phyloP scores from a whole-genome alignment of 2,888 invertebrate species.

The Eristalinus aeneus region DNA sequence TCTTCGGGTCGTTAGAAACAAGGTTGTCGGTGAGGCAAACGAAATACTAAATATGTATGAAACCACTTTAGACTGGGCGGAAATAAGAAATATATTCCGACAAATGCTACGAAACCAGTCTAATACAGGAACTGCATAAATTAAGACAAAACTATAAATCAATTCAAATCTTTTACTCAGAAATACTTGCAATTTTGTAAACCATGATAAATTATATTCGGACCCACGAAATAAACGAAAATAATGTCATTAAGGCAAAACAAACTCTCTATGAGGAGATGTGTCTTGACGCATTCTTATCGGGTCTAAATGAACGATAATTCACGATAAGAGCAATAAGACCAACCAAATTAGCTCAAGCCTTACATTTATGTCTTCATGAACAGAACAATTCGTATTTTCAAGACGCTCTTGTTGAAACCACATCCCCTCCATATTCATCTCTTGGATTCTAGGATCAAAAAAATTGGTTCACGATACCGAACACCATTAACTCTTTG shows the following conservation, averaged over 20 bases:
- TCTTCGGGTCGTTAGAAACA: conserved; percentile 63
- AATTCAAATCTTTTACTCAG: conserved; percentile 27
- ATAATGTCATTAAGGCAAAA: too few species aligned
- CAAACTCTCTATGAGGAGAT: too few species aligned
- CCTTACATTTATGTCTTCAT: conserved; percentile 54
- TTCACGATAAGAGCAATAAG: conserved; percentile 69
- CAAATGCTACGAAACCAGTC: conserved; percentile 39
- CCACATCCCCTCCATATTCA: too few species aligned
- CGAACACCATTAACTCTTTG: too few species aligned
- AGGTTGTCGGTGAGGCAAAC: conserved; percentile 66
- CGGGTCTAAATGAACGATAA: conserved; percentile 67
- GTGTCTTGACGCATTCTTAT: too few species aligned
- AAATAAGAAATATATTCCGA: conserved; percentile 63
- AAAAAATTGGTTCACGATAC: too few species aligned
- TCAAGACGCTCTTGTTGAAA: neutral
- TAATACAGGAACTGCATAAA: conserved; percentile 53
- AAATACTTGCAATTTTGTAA: neutral
- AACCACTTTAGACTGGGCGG: conserved; percentile 47
- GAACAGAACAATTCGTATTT: conserved; percentile 60
- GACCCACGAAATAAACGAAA: conserved; percentile 57
- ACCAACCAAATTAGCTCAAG: conserved; percentile 57
- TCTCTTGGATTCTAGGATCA: too few species aligned
- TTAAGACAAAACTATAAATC: conserved; percentile 37
- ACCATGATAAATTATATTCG: conserved; percentile 29
- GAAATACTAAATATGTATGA: conserved; percentile 69